phyloP scores from a whole-genome alignment of 1,140 invertebrate genomes.

The Eriocheir sinensis region DNA sequence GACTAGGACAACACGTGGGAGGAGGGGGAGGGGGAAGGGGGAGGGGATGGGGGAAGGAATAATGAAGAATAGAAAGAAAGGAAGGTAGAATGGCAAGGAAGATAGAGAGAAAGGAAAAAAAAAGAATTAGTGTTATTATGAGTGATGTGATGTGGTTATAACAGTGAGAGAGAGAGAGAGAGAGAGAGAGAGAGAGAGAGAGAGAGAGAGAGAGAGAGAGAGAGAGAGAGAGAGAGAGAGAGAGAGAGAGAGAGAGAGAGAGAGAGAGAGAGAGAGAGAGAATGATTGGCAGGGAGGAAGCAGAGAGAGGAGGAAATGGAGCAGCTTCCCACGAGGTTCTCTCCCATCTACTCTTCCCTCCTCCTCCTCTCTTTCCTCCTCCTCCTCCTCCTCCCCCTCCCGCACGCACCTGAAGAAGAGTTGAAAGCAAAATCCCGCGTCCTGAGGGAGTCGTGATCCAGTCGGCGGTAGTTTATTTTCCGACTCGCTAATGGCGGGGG shows the following conservation, averaged over 20 bases:
- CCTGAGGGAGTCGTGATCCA: neutral
- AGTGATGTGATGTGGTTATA: too few species aligned
- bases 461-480: neutral
- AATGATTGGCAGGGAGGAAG: conserved; percentile 18
- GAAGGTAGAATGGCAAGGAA: neutral
- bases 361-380: neutral
- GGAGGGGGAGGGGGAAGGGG: neutral
- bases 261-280: conserved; percentile 8
- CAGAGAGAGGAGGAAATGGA: neutral
- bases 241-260: conserved; percentile 22
- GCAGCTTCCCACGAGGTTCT: conserved; percentile 7
- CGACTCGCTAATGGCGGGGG: neutral
- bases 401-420: neutral
- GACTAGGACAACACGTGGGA: neutral
- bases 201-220: conserved; percentile 9
- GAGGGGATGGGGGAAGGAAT: neutral
- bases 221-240: conserved; percentile 22
- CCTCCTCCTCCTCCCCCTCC: neutral
- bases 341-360: neutral
- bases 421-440: conserved; percentile 14
- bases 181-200: too few species aligned
- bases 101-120: neutral
- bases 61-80: neutral
- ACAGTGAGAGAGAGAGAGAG: neutral
- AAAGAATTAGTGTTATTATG: too few species aligned